Conservation (phyloP, 1,140 invertebrate genomes). For the Matsumurasca onukii region DNA sequence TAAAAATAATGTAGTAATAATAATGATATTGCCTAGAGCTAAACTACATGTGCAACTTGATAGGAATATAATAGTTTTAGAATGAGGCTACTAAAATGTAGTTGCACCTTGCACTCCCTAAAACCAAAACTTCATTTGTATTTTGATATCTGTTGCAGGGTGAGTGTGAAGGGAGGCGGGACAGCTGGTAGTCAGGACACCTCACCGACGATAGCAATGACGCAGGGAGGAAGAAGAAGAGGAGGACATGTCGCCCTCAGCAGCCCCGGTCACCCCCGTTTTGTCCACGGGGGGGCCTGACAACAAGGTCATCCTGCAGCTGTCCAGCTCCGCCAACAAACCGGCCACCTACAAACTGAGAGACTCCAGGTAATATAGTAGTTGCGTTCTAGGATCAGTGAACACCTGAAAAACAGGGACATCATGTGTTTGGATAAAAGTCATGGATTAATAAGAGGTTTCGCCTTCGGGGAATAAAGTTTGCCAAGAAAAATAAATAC, state of each 20-base stretch:
- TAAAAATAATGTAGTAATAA: no score
- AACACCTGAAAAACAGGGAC: background rate
- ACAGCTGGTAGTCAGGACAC: conserved; percentile 37
- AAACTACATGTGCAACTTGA: no score
- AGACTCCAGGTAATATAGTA: conserved; percentile 53
- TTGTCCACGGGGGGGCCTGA: conserved; percentile 14
- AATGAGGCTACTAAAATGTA: no score
- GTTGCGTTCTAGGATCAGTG: background rate
- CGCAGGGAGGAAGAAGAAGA: conserved; percentile 47
- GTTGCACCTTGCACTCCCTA: no score
- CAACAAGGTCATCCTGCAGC: conserved; percentile 40
- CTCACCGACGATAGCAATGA: conserved; percentile 46
- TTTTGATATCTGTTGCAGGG: conserved; percentile 35
- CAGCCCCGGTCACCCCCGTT: background rate
- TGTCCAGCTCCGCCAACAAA: conserved; percentile 37
- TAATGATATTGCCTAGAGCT: no score
- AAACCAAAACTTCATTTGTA: no score
- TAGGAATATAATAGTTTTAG: no score
- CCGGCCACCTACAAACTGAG: conserved; percentile 52
- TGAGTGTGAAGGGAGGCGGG: conserved; percentile 38
- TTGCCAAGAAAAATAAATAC: no score
- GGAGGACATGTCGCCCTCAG: background rate
- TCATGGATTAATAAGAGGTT: no score
- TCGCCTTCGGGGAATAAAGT: no score
- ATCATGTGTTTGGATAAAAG: no score